These are phyloP conservation scores for Neoseiulus cucumeris DNA, from an alignment of 1,140 invertebrate species.

Conservation along the genomic window DNA sequence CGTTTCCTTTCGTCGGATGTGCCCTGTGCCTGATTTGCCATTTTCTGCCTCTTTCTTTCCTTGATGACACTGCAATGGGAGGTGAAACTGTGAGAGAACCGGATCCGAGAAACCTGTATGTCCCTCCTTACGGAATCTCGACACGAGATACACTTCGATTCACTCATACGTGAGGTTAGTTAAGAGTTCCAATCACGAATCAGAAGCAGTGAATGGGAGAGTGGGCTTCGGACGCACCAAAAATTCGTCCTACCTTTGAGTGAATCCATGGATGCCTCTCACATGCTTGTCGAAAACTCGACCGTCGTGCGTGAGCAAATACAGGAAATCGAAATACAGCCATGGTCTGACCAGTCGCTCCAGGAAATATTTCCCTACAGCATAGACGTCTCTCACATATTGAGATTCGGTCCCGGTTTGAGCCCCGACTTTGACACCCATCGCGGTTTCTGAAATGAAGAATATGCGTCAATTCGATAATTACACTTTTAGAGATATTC, in stretches of 20 bases:
- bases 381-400: constrained; percentile 48
- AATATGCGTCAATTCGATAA: too few species aligned
- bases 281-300: not conserved
- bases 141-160: not conserved
- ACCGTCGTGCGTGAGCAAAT: not conserved
- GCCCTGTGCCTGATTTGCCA: not conserved
- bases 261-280: not conserved
- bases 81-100: too few species aligned
- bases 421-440: constrained; percentile 47
- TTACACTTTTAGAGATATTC: too few species aligned
- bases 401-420: constrained; percentile 42
- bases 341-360: not conserved
- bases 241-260: not conserved
- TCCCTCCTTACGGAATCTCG: not conserved
- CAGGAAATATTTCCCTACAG: not conserved
- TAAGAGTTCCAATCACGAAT: not conserved
- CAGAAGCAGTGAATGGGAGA: not conserved
- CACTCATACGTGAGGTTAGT: not conserved
- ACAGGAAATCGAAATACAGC: not conserved
- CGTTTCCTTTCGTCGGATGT: constrained; percentile 41
- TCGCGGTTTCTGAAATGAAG: constrained; percentile 45
- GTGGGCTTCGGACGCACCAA: not conserved
- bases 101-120: too few species aligned
- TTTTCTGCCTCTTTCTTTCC: not conserved
- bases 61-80: not conserved